Conservation (phyloP, 2,888 invertebrate species). For the Amiota mariae region DNA sequence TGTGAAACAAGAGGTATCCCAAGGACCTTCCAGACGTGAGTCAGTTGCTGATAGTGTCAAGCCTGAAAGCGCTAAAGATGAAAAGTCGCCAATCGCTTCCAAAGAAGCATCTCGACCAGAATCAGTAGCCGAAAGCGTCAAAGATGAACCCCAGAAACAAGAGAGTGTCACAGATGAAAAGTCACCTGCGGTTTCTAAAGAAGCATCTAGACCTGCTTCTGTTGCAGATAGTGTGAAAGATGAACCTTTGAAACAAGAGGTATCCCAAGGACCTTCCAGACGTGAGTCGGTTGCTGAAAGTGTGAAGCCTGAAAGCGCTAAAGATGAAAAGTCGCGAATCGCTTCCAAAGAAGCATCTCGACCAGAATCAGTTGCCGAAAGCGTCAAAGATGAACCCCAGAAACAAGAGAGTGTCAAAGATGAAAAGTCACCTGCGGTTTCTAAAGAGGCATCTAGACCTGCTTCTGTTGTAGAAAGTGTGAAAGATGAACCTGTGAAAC, state of each 20-base stretch:
- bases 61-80: conserved; percentile 10
- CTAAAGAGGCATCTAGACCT: conserved; percentile 42
- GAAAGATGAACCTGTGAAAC: conserved; percentile 25
- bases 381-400: conserved; percentile 6
- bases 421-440: conserved; percentile 36
- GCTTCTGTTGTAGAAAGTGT: conserved; percentile 40
- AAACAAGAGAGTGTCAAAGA: conserved; percentile 33
- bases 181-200: conserved; percentile 38
- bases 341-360: conserved; percentile 39
- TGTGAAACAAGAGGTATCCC: not conserved
- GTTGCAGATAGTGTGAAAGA: conserved; percentile 33
- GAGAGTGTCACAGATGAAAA: conserved; percentile 37
- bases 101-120: not conserved
- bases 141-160: not conserved
- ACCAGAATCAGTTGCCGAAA: conserved; percentile 39
- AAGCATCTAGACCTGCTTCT: conserved; percentile 41
- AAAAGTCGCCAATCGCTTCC: not conserved
- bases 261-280: not conserved
- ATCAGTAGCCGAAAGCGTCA: conserved; percentile 28
- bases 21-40: no score
- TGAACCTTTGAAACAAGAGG: not conserved
- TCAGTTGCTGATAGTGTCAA: conserved; percentile 9
- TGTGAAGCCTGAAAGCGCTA: conserved; percentile 17
- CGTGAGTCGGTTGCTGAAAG: conserved; percentile 28
- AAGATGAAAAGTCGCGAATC: conserved; percentile 27